Evolutionary conservation across 2,797 vertebrate species (phyloP).

Genomic region (Pseudopleuronectes americanus): DNA sequence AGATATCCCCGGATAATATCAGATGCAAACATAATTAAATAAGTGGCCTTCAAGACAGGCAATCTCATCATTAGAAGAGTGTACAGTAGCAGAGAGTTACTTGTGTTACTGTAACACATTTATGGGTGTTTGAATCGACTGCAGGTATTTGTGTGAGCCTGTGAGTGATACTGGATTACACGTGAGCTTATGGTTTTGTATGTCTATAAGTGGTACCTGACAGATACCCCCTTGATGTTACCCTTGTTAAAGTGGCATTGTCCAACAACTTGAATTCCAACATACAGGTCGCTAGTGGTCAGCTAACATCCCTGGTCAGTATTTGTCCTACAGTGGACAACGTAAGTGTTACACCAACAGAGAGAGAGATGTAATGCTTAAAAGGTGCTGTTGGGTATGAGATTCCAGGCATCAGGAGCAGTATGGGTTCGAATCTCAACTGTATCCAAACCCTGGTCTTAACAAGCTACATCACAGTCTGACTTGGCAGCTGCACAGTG

Average conservation of each 20-base stretch:
- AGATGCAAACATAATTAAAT: constrained; percentile 72
- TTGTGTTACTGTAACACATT: not conserved
- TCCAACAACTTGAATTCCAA: not conserved
- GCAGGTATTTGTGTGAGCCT: not conserved
- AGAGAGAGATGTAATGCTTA: too few species aligned
- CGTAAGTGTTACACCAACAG: too few species aligned
- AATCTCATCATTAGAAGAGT: constrained; percentile 36
- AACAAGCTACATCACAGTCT: too few species aligned
- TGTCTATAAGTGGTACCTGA: not conserved
- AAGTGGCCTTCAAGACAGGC: constrained; percentile 37
- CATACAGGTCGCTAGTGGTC: constrained; percentile 15
- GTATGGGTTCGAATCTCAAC: too few species aligned
- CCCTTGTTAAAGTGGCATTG: not conserved
- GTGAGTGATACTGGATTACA: not conserved
- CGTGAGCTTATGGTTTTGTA: constrained; percentile 6
- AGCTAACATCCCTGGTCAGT: constrained; percentile 20
- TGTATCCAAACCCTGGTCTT: too few species aligned
- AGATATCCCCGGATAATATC: constrained; percentile 59
- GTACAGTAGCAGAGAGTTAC: constrained; percentile 14
- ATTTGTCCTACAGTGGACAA: not conserved
- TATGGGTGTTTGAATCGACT: not conserved
- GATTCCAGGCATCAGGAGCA: too few species aligned
- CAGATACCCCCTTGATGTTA: not conserved
- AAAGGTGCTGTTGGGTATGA: too few species aligned
- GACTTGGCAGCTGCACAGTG: too few species aligned